phyloP scores from a whole-genome alignment of 2,888 invertebrate species.

The Embidobia sp. region DNA sequence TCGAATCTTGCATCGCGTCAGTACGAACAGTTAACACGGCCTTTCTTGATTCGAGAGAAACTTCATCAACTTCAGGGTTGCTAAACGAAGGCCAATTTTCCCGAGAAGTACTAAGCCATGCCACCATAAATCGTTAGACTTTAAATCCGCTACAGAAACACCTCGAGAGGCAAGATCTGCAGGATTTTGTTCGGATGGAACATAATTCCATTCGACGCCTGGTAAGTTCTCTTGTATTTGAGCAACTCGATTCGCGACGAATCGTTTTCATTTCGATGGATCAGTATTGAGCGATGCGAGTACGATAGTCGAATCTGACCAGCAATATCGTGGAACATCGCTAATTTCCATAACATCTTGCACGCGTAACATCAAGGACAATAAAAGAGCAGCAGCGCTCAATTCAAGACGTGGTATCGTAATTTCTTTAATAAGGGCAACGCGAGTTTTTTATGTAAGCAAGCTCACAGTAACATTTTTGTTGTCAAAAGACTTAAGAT shows the following conservation, averaged over 20 bases:
- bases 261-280: slow-evolving; percentile 60
- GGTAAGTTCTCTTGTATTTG: slow-evolving; percentile 69
- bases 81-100: too few relatives aligned
- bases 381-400: neutral
- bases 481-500: slow-evolving; percentile 7
- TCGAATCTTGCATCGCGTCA: too few relatives aligned
- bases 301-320: slow-evolving; percentile 68
- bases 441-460: slow-evolving; percentile 12
- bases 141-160: neutral
- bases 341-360: neutral
- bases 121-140: neutral
- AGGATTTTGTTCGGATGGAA: slow-evolving; percentile 70
- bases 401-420: slow-evolving; percentile 16
- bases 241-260: slow-evolving; percentile 71
- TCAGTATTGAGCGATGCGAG: slow-evolving; percentile 66
- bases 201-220: slow-evolving; percentile 68
- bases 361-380: neutral
- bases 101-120: neutral
- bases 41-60: neutral
- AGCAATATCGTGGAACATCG: slow-evolving; percentile 3
- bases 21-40: too few relatives aligned
- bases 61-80: too few relatives aligned
- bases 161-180: slow-evolving; percentile 71
- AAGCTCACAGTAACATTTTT: neutral
- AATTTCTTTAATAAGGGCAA: slow-evolving; percentile 16